Evolutionary conservation across 2,113 vertebrate genomes (phyloP), one percentile per base, ranked within the genome.

Genomic region (Myiagra hebetior): DNA sequence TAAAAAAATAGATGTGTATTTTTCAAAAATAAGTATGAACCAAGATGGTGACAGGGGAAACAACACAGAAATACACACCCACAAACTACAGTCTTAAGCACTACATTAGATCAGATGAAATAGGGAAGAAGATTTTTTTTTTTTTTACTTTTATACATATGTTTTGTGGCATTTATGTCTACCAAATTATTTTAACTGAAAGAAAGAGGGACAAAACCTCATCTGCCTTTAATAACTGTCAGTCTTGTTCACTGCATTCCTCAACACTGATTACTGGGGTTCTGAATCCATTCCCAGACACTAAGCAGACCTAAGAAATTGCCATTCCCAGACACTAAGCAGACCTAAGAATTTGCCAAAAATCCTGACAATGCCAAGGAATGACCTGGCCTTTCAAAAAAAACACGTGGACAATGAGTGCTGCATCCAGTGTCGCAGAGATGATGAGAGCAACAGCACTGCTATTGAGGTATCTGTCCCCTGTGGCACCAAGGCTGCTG

Each of bases 1-100:
- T 46, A 62, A 65, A 3, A 3, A 78, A 42, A 60, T 7, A 30
- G 2, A 22, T 10, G 11, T 0, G 0, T 3, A 35, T 12, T 46
- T 85, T 77, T 70, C 28, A 33, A 86, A 56, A 68, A 26, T 46
- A 41, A 7, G 0, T 27, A 22, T 50, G 6, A 49, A 10, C 4
- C 8, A 31, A 87, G 23, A 46, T 6, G 2, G 14, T 6, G 7
- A 47, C 3, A 37, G 10, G 2, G 7, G 8, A 55, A 75, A 26
- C 1, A 47, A 10, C 7, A 49, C 7, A 59, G 52, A 37, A 67
- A 57, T 44, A 31, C 4, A 30, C 1, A 70, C 2, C 3, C 17
- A 82, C 2, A 24, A 37, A 5, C 7, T 76, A 27, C 4, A 60
- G 15, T 62, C 6, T 10, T 64, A 89, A 53, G 3, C 4, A 47